Conservation (phyloP, 2,113 vertebrate species). For the Marmota flaviventris region DNA sequence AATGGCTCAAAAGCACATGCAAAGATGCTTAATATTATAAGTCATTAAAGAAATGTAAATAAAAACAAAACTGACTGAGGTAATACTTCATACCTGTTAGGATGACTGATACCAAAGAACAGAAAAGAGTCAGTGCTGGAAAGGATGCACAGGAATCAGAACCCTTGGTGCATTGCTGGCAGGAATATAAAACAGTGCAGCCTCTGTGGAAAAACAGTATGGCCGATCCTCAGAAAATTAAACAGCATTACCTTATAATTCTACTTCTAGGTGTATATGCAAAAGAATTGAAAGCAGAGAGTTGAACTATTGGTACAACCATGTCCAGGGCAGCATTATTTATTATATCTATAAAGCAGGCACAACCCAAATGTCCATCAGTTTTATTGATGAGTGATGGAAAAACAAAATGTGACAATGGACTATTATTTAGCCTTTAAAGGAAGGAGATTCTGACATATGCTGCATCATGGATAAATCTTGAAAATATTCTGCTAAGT, state of each 20-base stretch:
- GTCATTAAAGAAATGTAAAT: neutral
- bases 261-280: neutral
- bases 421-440: neutral
- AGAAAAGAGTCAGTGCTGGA: neutral
- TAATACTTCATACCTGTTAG: neutral
- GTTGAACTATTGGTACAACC: neutral
- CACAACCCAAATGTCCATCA: neutral
- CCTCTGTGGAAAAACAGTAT: neutral
- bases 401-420: neutral
- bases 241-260: neutral
- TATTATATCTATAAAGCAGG: neutral
- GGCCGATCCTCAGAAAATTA: neutral
- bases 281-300: neutral
- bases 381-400: neutral
- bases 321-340: neutral
- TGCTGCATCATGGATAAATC: neutral
- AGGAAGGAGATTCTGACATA: neutral
- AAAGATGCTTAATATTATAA: neutral
- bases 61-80: neutral
- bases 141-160: neutral
- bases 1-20: neutral
- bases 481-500: neutral
- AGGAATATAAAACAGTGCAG: neutral
- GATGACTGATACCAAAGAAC: neutral
- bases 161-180: neutral